These are phyloP conservation scores for Choristoneura fumiferana DNA, from an alignment of 1,140 invertebrate genomes.

Conservation along the genomic window DNA sequence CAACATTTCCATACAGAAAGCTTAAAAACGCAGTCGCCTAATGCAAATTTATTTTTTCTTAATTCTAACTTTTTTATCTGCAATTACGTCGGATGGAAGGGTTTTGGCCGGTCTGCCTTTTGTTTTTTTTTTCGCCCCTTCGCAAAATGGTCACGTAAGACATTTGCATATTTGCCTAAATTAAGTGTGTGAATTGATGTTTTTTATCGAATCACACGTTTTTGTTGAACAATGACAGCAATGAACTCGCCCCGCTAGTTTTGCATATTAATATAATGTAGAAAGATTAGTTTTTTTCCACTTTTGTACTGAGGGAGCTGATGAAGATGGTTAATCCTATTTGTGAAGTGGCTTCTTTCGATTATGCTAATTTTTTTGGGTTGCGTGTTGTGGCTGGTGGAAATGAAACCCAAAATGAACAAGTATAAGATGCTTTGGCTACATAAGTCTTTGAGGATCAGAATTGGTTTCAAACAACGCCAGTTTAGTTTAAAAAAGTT, in stretches of 20 bases:
- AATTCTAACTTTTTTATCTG: constrained; percentile 38
- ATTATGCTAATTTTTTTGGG: constrained; percentile 5
- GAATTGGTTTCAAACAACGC: too few species aligned
- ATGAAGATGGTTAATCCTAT: constrained; percentile 14
- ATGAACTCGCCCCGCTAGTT: constrained; percentile 32
- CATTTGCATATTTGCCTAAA: constrained; percentile 53
- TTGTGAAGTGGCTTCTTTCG: constrained; percentile 4
- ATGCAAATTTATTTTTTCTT: constrained; percentile 46
- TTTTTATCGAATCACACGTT: constrained; percentile 50
- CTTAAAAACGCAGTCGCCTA: constrained; percentile 44
- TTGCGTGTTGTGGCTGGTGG: too few species aligned
- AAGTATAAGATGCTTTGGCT: too few species aligned
- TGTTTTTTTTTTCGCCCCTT: constrained; percentile 47
- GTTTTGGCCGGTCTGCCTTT: constrained; percentile 34
- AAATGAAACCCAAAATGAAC: too few species aligned
- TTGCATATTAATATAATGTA: constrained; percentile 46
- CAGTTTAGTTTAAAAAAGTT: too few species aligned
- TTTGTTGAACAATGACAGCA: constrained; percentile 39
- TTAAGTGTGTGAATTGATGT: constrained; percentile 43
- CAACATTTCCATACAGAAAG: constrained; percentile 44
- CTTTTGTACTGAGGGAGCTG: constrained; percentile 23
- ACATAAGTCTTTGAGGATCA: too few species aligned
- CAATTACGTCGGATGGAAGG: constrained; percentile 36
- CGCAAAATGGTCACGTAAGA: constrained; percentile 49
- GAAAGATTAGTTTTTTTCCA: constrained; percentile 35